Evolutionary conservation across 2,888 invertebrate genomes (phyloP).

Genomic region (Pseudanteris insignis): DNA sequence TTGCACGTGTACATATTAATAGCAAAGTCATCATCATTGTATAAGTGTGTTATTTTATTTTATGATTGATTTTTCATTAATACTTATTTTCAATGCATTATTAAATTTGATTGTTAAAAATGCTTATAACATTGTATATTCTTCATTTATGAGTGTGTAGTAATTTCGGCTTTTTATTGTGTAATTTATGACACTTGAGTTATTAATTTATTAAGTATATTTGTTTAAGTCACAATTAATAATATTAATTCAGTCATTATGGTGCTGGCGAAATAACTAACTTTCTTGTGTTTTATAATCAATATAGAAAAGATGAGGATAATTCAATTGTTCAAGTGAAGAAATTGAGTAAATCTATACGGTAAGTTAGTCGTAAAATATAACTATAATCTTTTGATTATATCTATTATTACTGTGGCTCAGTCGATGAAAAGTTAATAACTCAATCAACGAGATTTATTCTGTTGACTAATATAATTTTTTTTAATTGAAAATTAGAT

Average conservation of each 20-base stretch:
- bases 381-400: no score
- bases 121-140: no score
- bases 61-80: constrained; percentile 3
- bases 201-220: background rate
- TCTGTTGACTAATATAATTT: no score
- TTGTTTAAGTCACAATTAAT: constrained; percentile 1
- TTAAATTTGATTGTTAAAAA: background rate
- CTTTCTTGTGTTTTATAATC: constrained; percentile 47
- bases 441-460: no score
- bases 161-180: no score
- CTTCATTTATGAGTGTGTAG: no score
- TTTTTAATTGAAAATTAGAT: no score
- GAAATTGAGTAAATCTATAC: constrained; percentile 67
- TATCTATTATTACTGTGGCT: no score
- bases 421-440: no score
- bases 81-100: background rate
- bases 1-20: constrained; percentile 28
- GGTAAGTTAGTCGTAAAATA: constrained; percentile 65
- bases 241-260: constrained; percentile 7
- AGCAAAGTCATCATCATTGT: constrained; percentile 4
- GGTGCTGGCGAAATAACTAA: constrained; percentile 54
- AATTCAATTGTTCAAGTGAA: constrained; percentile 69
- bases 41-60: background rate
- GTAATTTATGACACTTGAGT: no score
- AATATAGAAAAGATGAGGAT: constrained; percentile 60